phyloP scores from a whole-genome alignment of 2,888 invertebrate genomes.

The Tiliacea aurago region DNA sequence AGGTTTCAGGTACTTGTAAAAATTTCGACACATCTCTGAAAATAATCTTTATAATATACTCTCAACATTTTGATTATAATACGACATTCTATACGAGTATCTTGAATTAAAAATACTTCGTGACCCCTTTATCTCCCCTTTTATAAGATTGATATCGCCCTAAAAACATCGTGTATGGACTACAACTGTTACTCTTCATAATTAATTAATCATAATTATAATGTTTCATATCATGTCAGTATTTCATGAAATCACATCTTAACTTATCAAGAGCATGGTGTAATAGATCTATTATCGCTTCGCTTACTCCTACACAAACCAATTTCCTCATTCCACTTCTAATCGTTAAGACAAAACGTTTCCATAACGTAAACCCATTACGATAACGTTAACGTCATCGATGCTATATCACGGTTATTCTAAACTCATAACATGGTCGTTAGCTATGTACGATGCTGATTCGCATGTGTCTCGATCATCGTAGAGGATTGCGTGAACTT shows the following conservation, averaged over 20 bases:
- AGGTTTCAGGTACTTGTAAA: neutral
- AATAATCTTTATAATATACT: no score
- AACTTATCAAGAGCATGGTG: neutral
- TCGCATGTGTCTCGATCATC: conserved; percentile 29
- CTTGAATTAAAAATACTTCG: neutral
- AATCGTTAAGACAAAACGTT: conserved; percentile 25
- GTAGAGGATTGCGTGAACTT: conserved; percentile 38
- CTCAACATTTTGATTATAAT: conserved; percentile 11
- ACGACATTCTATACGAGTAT: neutral
- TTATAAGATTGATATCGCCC: conserved; percentile 19
- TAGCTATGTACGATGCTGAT: conserved; percentile 25
- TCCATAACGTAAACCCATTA: conserved; percentile 25
- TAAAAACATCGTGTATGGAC: neutral
- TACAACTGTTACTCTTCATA: neutral
- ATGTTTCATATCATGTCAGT: neutral
- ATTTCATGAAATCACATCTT: neutral
- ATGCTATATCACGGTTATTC: conserved; percentile 44
- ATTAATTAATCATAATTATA: neutral
- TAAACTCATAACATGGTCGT: conserved; percentile 42
- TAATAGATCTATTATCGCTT: conserved; percentile 10
- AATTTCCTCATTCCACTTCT: conserved; percentile 10
- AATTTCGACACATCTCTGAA: neutral
- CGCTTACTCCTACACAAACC: conserved; percentile 1
- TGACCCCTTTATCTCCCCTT: neutral
- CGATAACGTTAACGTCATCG: conserved; percentile 39